phyloP scores from a whole-genome alignment of 2,797 vertebrate genomes.

The Strix occidentalis region DNA sequence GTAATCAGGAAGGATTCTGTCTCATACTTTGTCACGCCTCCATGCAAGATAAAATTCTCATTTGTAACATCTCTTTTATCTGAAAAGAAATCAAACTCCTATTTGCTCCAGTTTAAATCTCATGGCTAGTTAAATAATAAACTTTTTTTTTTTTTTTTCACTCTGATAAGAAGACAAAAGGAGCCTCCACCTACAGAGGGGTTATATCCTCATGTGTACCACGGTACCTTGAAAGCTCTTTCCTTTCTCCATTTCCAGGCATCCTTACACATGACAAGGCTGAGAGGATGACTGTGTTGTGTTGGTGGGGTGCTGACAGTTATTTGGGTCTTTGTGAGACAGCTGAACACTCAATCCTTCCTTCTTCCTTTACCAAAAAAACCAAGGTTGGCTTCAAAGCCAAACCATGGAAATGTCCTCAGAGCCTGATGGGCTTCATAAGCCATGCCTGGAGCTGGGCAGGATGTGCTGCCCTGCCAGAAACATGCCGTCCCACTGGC shows the following conservation, averaged over 20 bases:
- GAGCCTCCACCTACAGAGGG: neutral
- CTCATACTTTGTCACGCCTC: slow-evolving; percentile 71
- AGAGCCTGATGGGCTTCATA: neutral
- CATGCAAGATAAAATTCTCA: slow-evolving; percentile 74
- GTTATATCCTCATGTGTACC: neutral
- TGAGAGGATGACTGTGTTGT: neutral
- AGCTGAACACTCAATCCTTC: neutral
- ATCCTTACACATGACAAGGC: neutral
- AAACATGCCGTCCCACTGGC: rapidly evolving
- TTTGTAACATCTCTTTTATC: slow-evolving; percentile 75
- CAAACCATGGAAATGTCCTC: neutral
- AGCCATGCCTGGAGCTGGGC: neutral
- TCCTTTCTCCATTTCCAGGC: neutral
- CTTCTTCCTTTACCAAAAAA: neutral
- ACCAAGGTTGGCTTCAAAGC: neutral
- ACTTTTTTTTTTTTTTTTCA: neutral
- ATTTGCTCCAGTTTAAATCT: slow-evolving; percentile 70
- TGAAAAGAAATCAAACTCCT: slow-evolving; percentile 75
- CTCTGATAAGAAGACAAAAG: neutral
- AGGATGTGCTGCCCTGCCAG: neutral
- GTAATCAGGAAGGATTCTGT: slow-evolving; percentile 79
- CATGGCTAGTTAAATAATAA: slow-evolving; percentile 33
- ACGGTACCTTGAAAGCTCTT: neutral
- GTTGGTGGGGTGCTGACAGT: neutral
- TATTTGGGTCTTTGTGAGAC: neutral